Percentiles rank a stretch among this genome's conserved stretches.
phyloP scores from a whole-genome alignment of 2,797 vertebrate species.

The Echiichthys vipera region DNA sequence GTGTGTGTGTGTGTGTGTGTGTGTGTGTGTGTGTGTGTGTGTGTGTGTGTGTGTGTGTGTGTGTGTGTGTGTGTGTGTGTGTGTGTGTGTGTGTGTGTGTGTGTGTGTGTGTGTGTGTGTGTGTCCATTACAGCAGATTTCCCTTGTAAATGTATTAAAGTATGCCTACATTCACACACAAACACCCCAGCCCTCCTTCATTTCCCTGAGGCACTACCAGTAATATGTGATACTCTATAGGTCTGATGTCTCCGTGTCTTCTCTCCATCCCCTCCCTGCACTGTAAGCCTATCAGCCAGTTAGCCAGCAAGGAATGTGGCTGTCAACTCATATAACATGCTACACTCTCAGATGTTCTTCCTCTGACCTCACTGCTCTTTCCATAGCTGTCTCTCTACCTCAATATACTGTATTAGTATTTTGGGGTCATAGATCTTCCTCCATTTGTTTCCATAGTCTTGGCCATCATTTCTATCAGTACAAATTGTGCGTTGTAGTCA shows the following conservation, averaged over 20 bases:
- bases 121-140: slow-evolving; percentile 43
- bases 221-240: slow-evolving; percentile 73
- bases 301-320: slow-evolving; percentile 76
- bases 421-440: slow-evolving; percentile 5
- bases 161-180: slow-evolving; percentile 40
- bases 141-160: slow-evolving; percentile 57
- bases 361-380: slow-evolving; percentile 58
- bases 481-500: not conserved
- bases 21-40: slow-evolving; percentile 21
- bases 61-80: slow-evolving; percentile 24
- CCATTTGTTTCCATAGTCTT: not conserved
- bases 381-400: slow-evolving; percentile 14
- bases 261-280: slow-evolving; percentile 36
- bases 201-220: slow-evolving; percentile 56
- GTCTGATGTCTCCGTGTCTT: slow-evolving; percentile 69
- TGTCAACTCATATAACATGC: slow-evolving; percentile 68
- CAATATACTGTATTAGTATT: slow-evolving; percentile 18
- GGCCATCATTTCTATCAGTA: not conserved
- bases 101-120: not conserved
- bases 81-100: slow-evolving; percentile 13
- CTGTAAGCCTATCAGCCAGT: slow-evolving; percentile 76
- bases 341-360: slow-evolving; percentile 56
- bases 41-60: not conserved
- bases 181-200: slow-evolving; percentile 20
- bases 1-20: slow-evolving; percentile 18